phyloP scores from a whole-genome alignment of 2,113 vertebrate species.

The Forbesichthys agassizii region DNA sequence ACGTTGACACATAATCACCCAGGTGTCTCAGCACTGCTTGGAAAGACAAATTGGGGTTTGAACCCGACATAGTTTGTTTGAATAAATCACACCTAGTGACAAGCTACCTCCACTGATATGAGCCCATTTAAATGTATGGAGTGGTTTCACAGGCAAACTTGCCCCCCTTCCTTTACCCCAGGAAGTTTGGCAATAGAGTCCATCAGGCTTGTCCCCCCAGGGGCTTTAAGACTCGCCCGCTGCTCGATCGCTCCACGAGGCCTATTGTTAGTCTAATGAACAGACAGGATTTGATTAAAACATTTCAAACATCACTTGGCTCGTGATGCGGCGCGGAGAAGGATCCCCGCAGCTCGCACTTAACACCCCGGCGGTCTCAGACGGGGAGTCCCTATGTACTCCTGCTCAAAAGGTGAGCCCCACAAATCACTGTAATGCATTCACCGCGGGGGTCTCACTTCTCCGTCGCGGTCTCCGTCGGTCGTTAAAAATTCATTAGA shows the following conservation, averaged over 20 bases:
- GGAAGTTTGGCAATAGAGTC: conserved; percentile 62
- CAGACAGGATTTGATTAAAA: conserved; percentile 80
- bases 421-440: conserved; percentile 74
- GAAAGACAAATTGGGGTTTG: conserved; percentile 28
- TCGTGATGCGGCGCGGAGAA: conserved; percentile 68
- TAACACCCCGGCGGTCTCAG: conserved; percentile 67
- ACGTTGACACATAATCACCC: conserved; percentile 28
- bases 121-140: conserved; percentile 78
- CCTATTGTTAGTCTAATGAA: conserved; percentile 80
- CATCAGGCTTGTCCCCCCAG: conserved; percentile 69
- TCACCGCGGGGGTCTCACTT: conserved; percentile 43
- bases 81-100: conserved; percentile 45
- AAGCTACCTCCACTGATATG: conserved; percentile 61
- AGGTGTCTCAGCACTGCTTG: conserved; percentile 18
- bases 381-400: conserved; percentile 44
- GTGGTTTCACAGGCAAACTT: conserved; percentile 14
- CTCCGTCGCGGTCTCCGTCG: conserved; percentile 7
- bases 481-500: conserved; percentile 77
- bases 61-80: conserved; percentile 12
- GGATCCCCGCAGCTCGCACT: conserved; percentile 70
- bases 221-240: conserved; percentile 61
- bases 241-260: conserved; percentile 58
- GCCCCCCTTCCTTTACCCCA: conserved; percentile 38
- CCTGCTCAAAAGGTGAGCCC: conserved; percentile 67
- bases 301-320: conserved; percentile 80